Percentiles rank a stretch among this genome's conserved stretches.
Conservation (phyloP, 2,888 invertebrate genomes). For the Phyllotreta striolata region DNA sequence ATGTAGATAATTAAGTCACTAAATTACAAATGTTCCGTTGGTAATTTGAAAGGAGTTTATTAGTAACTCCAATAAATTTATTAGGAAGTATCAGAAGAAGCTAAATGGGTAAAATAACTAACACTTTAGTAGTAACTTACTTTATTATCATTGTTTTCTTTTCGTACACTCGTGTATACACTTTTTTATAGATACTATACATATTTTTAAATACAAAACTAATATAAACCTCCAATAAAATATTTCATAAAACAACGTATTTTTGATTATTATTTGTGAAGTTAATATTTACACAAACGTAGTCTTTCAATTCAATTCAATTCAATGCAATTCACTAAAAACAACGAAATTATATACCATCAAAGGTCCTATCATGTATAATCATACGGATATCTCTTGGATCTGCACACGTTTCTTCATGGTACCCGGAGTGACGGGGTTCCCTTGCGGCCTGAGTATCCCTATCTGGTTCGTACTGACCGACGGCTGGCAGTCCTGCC, state of each 20-base stretch:
- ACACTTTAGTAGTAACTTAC: constrained; percentile 16
- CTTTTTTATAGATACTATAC: constrained; percentile 22
- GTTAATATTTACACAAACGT: constrained; percentile 29
- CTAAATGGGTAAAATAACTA: neutral
- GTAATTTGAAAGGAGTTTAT: no score
- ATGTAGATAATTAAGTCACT: no score
- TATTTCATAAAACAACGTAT: constrained; percentile 29
- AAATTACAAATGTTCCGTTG: no score
- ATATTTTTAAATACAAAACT: constrained; percentile 32
- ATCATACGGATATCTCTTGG: constrained; percentile 90
- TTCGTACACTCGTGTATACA: constrained; percentile 25
- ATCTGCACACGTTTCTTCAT: constrained; percentile 92
- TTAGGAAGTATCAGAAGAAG: no score
- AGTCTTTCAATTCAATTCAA: constrained; percentile 13
- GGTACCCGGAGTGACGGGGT: constrained; percentile 75
- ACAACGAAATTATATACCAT: constrained; percentile 13
- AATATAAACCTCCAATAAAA: constrained; percentile 28
- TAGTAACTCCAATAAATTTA: no score
- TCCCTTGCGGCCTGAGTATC: constrained; percentile 68
- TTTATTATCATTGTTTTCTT: constrained; percentile 24
- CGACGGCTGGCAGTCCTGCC: constrained; percentile 64
- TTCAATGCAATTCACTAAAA: constrained; percentile 15
- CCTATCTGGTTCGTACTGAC: constrained; percentile 63
- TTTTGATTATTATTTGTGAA: constrained; percentile 28
- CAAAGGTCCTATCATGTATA: constrained; percentile 16